A percentile compares a stretch with the other conserved stretches of the same genome.
Evolutionary conservation across 2,888 invertebrate genomes (phyloP).

Genomic region (Pollenia angustigena): DNA sequence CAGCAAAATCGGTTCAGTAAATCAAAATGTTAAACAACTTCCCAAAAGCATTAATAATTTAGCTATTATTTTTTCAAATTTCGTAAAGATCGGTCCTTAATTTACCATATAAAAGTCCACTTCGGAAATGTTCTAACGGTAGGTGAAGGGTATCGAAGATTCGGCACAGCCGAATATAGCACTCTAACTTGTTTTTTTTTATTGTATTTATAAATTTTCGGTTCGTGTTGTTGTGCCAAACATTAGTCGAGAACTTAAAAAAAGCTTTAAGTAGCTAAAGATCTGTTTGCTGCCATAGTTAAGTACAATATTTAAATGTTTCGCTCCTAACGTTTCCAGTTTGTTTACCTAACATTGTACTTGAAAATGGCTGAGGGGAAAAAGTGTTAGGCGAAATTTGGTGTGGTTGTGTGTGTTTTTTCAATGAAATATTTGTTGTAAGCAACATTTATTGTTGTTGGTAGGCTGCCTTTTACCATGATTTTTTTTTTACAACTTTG

Average conservation of each 20-base stretch:
- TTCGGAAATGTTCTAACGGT: too few relatives aligned
- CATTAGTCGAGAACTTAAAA: constrained; percentile 37
- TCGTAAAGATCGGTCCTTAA: too few relatives aligned
- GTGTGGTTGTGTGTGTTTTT: background rate
- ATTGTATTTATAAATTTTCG: background rate
- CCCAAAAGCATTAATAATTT: too few relatives aligned
- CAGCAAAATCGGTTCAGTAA: too few relatives aligned
- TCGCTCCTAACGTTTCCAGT: background rate
- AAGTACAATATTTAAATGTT: constrained; percentile 32
- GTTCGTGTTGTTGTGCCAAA: background rate
- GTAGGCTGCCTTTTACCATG: constrained; percentile 4
- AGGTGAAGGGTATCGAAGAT: too few relatives aligned
- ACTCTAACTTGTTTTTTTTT: background rate
- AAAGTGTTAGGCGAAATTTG: constrained; percentile 28
- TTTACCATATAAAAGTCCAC: too few relatives aligned
- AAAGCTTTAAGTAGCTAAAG: constrained; percentile 61
- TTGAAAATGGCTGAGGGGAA: constrained; percentile 47
- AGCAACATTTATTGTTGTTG: constrained; percentile 49
- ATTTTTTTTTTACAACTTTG: constrained; percentile 40
- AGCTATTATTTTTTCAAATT: too few relatives aligned
- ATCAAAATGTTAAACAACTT: too few relatives aligned
- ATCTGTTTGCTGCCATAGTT: background rate
- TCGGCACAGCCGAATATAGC: too few relatives aligned
- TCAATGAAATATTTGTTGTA: constrained; percentile 56
- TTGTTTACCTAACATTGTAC: constrained; percentile 69